These are phyloP conservation scores for Planococcus citri DNA, from an alignment of 1,140 invertebrate species.

Conservation along the genomic window DNA sequence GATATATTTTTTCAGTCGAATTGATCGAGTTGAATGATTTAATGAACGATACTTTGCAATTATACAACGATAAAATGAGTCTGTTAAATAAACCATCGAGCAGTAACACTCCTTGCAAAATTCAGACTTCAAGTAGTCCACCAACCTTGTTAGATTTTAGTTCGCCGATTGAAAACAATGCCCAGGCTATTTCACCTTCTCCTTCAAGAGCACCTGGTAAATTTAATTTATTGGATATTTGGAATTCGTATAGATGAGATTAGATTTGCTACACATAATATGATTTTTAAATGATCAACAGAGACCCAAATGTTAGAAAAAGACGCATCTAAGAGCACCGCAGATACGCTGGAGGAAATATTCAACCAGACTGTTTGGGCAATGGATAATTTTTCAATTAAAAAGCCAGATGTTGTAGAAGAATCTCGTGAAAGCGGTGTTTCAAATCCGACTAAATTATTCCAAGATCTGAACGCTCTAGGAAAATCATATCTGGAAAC, in stretches of 20 bases:
- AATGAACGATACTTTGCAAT: constrained; percentile 24
- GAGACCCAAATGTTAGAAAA: background rate
- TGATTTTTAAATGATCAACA: too few relatives aligned
- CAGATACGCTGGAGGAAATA: background rate
- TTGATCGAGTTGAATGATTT: constrained; percentile 23
- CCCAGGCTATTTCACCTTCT: background rate
- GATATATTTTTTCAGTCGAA: constrained; percentile 14
- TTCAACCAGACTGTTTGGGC: background rate
- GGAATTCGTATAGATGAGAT: too few relatives aligned
- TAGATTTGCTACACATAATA: too few relatives aligned
- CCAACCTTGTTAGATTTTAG: constrained; percentile 1
- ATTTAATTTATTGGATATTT: too few relatives aligned
- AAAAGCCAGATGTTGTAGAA: background rate
- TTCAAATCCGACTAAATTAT: background rate
- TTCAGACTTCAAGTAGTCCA: background rate
- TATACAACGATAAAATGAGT: constrained; percentile 14
- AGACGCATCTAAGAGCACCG: background rate
- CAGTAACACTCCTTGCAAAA: background rate
- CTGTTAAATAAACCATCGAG: background rate
- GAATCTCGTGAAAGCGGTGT: background rate
- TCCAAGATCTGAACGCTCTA: background rate
- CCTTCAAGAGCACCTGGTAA: background rate
- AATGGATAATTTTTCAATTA: background rate
- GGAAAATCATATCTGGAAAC: background rate
- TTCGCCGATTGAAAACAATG: background rate